Conservation (phyloP, 2,888 invertebrate species). For the Drosophila mettleri region DNA sequence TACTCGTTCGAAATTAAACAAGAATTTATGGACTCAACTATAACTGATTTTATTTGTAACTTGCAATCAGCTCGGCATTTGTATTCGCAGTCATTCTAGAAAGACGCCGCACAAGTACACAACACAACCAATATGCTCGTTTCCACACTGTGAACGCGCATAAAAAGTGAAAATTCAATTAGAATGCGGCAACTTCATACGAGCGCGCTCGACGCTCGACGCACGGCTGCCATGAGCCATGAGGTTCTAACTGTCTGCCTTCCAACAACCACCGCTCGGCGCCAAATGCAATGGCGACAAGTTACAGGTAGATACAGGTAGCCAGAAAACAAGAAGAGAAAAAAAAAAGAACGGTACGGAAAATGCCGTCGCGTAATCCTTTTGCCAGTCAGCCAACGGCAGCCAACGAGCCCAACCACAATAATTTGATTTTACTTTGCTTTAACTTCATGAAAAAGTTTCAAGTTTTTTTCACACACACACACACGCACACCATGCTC, state of each 20-base stretch:
- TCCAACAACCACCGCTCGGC: not conserved
- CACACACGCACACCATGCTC: conserved; percentile 13
- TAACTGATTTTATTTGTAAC: too few relatives aligned
- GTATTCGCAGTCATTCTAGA: not conserved
- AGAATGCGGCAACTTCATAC: conserved; percentile 75
- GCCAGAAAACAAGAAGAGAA: not conserved
- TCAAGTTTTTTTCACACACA: conserved; percentile 64
- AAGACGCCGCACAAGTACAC: too few relatives aligned
- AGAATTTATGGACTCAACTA: too few relatives aligned
- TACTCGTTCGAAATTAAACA: not conserved
- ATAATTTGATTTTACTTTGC: conserved; percentile 81
- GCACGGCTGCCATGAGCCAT: conserved; percentile 47
- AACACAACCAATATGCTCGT: not conserved
- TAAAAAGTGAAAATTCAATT: conserved; percentile 79
- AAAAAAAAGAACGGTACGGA: not conserved
- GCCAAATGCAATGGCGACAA: conserved; percentile 63
- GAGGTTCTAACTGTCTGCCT: conserved; percentile 63
- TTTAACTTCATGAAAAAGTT: conserved; percentile 80
- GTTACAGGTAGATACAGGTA: conserved; percentile 54
- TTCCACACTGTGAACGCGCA: not conserved
- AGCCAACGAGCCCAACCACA: conserved; percentile 64
- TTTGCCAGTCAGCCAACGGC: conserved; percentile 61
- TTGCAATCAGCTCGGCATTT: too few relatives aligned
- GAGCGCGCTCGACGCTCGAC: conserved; percentile 53
- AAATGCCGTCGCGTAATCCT: conserved; percentile 64